These are phyloP conservation scores for Boloria selene DNA, from an alignment of 2,888 invertebrate species.

Conservation along the genomic window DNA sequence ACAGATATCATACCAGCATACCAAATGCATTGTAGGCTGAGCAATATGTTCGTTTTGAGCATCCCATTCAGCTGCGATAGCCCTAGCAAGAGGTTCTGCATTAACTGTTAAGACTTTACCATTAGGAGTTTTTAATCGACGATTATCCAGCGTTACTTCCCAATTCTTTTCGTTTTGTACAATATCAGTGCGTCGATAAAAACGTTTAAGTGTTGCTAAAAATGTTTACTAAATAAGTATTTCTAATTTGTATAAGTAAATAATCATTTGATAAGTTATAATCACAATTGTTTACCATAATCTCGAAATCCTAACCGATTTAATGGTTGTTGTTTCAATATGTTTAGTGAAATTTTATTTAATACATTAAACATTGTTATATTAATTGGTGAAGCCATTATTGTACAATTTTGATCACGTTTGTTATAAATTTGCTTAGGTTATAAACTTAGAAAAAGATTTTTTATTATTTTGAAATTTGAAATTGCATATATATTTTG, in stretches of 20 bases:
- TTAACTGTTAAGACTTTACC: slow-evolving; percentile 89
- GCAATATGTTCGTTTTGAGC: slow-evolving; percentile 90
- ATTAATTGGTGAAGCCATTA: slow-evolving; percentile 10
- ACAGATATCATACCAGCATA: slow-evolving; percentile 59
- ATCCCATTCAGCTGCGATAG: slow-evolving; percentile 97
- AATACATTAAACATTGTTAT: slow-evolving; percentile 21
- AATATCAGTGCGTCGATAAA: slow-evolving; percentile 88
- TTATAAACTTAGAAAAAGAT: too few relatives aligned
- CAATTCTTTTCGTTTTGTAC: slow-evolving; percentile 86
- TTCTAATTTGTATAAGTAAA: slow-evolving; percentile 55
- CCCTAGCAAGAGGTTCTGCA: slow-evolving; percentile 94
- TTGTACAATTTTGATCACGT: neutral
- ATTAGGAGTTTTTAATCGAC: slow-evolving; percentile 94
- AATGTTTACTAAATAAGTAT: slow-evolving; percentile 27
- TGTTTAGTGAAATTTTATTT: slow-evolving; percentile 2
- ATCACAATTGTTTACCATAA: slow-evolving; percentile 34
- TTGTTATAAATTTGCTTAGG: too few relatives aligned
- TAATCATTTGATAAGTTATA: neutral
- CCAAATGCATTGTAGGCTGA: slow-evolving; percentile 94
- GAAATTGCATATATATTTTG: too few relatives aligned
- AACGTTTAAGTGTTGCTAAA: slow-evolving; percentile 84
- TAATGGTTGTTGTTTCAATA: slow-evolving; percentile 6
- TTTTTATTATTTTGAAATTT: too few relatives aligned
- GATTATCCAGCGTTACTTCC: slow-evolving; percentile 94
- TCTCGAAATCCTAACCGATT: slow-evolving; percentile 24